These are phyloP conservation scores for Aurelia aurita DNA, from an alignment of 30 jellyfish, hydroid and myxozoan genomes.

Conservation along the genomic window DNA sequence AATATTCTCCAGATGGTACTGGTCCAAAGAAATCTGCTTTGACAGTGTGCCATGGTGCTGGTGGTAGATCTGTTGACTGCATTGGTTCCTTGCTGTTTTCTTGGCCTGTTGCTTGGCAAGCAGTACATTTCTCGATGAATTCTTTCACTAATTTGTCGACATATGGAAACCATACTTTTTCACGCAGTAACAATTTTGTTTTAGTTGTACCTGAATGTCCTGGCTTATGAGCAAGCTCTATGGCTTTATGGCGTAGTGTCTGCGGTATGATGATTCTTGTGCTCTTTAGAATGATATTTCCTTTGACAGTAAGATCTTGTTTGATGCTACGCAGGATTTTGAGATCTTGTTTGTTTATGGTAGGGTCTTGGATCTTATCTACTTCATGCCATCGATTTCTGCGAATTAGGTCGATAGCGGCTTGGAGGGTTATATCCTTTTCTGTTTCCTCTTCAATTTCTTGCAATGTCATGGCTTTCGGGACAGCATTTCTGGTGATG, in stretches of 20 bases:
- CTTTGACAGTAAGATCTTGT: slow-evolving; percentile 25
- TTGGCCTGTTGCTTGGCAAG: slow-evolving; percentile 39
- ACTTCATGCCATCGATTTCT: slow-evolving; percentile 9
- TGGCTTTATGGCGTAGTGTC: too few species aligned
- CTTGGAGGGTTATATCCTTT: slow-evolving; percentile 45
- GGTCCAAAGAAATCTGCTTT: slow-evolving; percentile 43
- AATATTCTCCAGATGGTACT: slow-evolving; percentile 18
- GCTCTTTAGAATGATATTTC: slow-evolving; percentile 28
- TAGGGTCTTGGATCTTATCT: slow-evolving; percentile 2
- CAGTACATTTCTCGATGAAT: slow-evolving; percentile 2
- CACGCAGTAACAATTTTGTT: not conserved
- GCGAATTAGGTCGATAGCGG: slow-evolving; percentile 27
- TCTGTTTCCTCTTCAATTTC: slow-evolving; percentile 47
- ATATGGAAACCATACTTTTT: slow-evolving; percentile 36
- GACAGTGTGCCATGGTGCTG: slow-evolving; percentile 54
- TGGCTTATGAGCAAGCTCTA: too few species aligned
- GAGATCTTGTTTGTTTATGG: not conserved
- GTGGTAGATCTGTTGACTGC: not conserved
- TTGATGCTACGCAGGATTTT: slow-evolving; percentile 7
- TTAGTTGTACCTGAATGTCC: too few species aligned
- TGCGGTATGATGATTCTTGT: not conserved
- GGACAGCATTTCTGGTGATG: slow-evolving; percentile 24
- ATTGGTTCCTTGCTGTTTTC: slow-evolving; percentile 4
- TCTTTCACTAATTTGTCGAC: slow-evolving; percentile 21
- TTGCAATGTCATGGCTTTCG: slow-evolving; percentile 62